Conservation (phyloP, 2,888 invertebrate genomes). For the Epistrophe grossulariae region DNA sequence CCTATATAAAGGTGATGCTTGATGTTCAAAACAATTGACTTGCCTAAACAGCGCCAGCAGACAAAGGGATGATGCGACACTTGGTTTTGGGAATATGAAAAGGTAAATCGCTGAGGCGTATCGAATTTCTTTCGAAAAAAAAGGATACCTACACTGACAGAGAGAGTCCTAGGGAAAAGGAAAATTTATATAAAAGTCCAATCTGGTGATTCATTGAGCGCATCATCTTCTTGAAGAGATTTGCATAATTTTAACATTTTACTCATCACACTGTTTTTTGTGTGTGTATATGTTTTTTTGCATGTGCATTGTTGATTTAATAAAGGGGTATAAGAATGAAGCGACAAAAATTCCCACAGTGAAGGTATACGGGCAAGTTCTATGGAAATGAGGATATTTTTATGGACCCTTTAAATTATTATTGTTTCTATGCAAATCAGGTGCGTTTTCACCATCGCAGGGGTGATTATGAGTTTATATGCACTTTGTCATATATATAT, state of each 20-base stretch:
- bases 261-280: neutral
- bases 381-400: constrained; percentile 62
- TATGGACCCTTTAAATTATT: constrained; percentile 54
- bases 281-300: constrained; percentile 11
- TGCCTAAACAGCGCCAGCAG: constrained; percentile 11
- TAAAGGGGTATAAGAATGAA: constrained; percentile 43
- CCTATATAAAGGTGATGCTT: constrained; percentile 26
- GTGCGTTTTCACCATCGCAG: constrained; percentile 24
- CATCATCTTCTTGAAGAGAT: constrained; percentile 61
- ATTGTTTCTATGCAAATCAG: constrained; percentile 70
- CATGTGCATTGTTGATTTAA: constrained; percentile 17
- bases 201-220: constrained; percentile 63
- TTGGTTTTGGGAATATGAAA: constrained; percentile 23
- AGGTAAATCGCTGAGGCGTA: constrained; percentile 71
- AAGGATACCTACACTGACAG: neutral
- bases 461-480: constrained; percentile 53
- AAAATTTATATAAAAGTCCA: neutral
- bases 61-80: constrained; percentile 53
- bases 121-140: constrained; percentile 52
- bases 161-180: neutral
- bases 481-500: constrained; percentile 35
- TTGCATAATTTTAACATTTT: constrained; percentile 70
- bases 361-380: neutral
- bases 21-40: constrained; percentile 53
- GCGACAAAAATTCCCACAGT: constrained; percentile 64